phyloP scores from a whole-genome alignment of 53 echinoderm and acorn worm species.

The Mesocentrotus franciscanus region DNA sequence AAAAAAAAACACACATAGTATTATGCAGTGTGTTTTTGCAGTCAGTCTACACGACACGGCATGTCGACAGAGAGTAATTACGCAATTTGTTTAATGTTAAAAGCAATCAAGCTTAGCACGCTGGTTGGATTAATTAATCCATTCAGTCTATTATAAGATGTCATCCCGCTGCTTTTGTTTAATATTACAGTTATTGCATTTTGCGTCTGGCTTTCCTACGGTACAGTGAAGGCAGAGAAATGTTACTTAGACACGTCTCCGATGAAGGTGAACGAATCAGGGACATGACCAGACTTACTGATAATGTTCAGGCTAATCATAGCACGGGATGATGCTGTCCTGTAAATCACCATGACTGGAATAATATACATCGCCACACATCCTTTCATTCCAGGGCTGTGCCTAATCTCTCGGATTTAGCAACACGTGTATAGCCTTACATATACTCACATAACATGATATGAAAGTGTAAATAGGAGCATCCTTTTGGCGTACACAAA shows the following conservation, averaged over 20 bases:
- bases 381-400: background rate
- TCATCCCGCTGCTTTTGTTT: background rate
- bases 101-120: constrained; percentile 11
- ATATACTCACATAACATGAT: background rate
- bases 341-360: constrained; percentile 13
- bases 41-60: background rate
- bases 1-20: background rate
- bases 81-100: constrained; percentile 40
- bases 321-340: background rate
- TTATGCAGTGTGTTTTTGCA: background rate
- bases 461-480: background rate
- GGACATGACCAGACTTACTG: background rate
- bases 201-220: background rate
- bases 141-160: background rate
- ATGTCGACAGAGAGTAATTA: constrained; percentile 30
- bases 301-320: background rate
- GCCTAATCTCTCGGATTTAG: background rate
- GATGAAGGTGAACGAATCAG: background rate
- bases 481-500: background rate
- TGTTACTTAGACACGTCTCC: too few relatives aligned
- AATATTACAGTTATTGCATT: background rate
- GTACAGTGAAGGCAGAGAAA: background rate
- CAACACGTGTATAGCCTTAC: background rate
- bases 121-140: constrained; percentile 43
- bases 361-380: background rate